Conservation (phyloP, 2,888 invertebrate genomes). For the Cremastinae sp. region DNA sequence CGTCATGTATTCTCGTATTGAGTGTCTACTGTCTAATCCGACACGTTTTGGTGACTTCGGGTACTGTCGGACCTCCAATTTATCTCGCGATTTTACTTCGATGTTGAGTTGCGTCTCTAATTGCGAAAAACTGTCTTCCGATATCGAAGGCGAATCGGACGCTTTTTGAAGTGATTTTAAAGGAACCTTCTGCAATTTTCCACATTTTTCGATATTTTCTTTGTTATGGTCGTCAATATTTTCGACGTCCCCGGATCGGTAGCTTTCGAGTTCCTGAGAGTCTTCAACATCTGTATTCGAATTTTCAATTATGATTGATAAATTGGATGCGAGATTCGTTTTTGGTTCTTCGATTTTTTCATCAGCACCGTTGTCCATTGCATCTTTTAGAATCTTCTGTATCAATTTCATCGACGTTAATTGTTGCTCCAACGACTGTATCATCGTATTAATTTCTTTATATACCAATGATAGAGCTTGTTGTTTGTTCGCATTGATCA, state of each 20-base stretch:
- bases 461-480: conserved; percentile 36
- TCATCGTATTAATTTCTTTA: conserved; percentile 22
- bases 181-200: conserved; percentile 34
- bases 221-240: conserved; percentile 26
- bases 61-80: not conserved
- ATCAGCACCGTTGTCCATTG: not conserved
- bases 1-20: conserved; percentile 56
- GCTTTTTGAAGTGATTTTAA: conserved; percentile 1
- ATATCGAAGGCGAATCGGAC: not conserved
- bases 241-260: not conserved
- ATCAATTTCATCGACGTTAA: conserved; percentile 36
- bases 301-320: not conserved
- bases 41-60: not conserved
- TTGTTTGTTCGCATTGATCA: not conserved
- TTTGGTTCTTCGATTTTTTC: not conserved
- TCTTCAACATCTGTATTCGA: not conserved
- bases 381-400: conserved; percentile 30
- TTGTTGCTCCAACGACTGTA: conserved; percentile 43
- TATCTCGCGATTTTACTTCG: not conserved
- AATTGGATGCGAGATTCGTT: not conserved
- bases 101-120: conserved; percentile 46
- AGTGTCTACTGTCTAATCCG: conserved; percentile 43
- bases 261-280: not conserved
- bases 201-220: conserved; percentile 9
- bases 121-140: conserved; percentile 44